Conservation (phyloP, 2,113 vertebrate genomes). For the Sakesphorus luctuosus region DNA sequence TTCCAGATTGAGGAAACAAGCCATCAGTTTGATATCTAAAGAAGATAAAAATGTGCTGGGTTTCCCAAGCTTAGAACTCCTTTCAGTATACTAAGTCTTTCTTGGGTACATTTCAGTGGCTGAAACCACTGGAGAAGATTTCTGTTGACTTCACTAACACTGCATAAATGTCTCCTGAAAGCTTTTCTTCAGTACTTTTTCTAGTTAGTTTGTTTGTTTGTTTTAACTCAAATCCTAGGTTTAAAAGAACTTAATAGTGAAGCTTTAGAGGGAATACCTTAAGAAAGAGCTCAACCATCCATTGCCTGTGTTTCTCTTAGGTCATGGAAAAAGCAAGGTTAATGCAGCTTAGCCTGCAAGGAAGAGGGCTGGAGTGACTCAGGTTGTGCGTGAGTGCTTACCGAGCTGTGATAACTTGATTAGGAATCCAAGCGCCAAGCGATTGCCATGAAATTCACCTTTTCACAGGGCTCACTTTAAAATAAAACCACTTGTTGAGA, state of each 20-base stretch:
- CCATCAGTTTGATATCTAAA: neutral
- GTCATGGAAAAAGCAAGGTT: neutral
- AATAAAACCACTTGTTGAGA: neutral
- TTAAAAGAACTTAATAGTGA: neutral
- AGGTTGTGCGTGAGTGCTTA: neutral
- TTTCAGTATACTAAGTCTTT: neutral
- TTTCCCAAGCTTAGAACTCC: neutral
- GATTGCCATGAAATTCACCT: neutral
- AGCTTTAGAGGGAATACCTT: neutral
- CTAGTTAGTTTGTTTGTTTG: neutral
- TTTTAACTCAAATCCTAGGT: neutral
- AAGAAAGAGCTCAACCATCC: neutral
- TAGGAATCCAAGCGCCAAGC: neutral
- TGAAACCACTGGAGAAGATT: neutral
- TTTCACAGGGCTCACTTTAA: neutral
- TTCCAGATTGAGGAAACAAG: neutral
- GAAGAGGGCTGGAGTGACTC: neutral
- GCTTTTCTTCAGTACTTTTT: neutral
- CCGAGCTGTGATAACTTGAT: slow-evolving; percentile 10
- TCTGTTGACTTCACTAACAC: neutral
- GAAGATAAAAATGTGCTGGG: neutral
- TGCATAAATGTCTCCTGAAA: neutral
- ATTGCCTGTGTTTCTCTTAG: neutral
- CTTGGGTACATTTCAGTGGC: neutral
- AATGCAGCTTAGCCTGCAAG: neutral